These are phyloP conservation scores for Spisula solida DNA, from an alignment of 2,888 invertebrate genomes.

Conservation along the genomic window DNA sequence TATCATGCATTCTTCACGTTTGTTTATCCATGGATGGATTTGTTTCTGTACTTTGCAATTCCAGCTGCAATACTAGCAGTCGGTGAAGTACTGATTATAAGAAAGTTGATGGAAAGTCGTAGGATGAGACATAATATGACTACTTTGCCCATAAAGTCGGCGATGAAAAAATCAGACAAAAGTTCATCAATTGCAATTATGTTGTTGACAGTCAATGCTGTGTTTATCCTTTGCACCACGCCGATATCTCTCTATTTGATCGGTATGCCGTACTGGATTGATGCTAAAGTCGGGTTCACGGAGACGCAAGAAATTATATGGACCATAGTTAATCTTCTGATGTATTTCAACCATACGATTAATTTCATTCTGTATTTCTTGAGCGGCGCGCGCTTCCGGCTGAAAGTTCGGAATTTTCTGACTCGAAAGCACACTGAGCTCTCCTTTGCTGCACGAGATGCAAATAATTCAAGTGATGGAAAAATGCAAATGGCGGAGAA, in stretches of 20 bases:
- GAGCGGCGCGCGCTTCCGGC: constrained; percentile 57
- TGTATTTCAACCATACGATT: constrained; percentile 60
- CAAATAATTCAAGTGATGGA: not conserved
- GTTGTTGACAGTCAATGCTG: constrained; percentile 63
- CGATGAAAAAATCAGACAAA: constrained; percentile 7
- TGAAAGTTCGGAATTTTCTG: constrained; percentile 41
- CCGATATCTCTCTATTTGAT: constrained; percentile 61
- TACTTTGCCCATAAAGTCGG: not conserved
- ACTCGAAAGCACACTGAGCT: not conserved
- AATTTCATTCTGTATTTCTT: constrained; percentile 65
- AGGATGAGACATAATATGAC: constrained; percentile 26
- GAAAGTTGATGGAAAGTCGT: constrained; percentile 37
- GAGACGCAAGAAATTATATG: constrained; percentile 52
- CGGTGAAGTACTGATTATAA: constrained; percentile 44
- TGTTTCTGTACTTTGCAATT: constrained; percentile 43
- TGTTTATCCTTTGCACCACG: constrained; percentile 64
- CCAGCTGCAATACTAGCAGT: constrained; percentile 41
- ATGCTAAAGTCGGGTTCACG: constrained; percentile 38
- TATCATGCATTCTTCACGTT: constrained; percentile 41
- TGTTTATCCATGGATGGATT: constrained; percentile 46
- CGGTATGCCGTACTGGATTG: constrained; percentile 56
- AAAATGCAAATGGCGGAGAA: not conserved
- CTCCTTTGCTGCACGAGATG: not conserved
- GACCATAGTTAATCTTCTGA: constrained; percentile 61
- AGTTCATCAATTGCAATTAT: constrained; percentile 56